Evolutionary conservation across 2,888 invertebrate species (phyloP).

Genomic region (Nephrotoma flavescens): DNA sequence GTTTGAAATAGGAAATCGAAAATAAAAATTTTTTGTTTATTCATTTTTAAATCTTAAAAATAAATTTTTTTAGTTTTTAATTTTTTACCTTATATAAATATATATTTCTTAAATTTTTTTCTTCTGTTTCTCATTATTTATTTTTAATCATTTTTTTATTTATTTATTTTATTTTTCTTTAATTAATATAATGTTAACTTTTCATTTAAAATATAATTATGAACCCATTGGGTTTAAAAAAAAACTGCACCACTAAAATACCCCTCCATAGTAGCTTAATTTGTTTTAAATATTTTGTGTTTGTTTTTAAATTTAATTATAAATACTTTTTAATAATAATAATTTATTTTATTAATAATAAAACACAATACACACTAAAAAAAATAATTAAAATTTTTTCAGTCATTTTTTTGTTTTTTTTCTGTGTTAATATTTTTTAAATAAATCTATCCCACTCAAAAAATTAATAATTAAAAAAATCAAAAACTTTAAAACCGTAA

Average conservation of each 20-base stretch:
- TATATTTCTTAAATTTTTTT: neutral
- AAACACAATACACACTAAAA: neutral
- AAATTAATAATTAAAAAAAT: neutral
- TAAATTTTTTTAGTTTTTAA: neutral
- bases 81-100: neutral
- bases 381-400: neutral
- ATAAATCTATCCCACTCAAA: neutral
- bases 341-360: neutral
- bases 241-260: conserved; percentile 23
- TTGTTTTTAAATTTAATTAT: neutral
- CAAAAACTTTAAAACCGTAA: neutral
- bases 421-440: neutral
- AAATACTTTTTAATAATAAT: neutral
- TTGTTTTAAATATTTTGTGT: conserved; percentile 6
- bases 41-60: neutral
- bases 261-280: conserved; percentile 12
- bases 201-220: conserved; percentile 13
- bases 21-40: neutral
- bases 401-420: neutral
- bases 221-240: conserved; percentile 34
- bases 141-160: neutral
- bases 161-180: neutral
- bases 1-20: neutral
- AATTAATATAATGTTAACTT: conserved; percentile 6
- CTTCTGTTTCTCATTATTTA: neutral